Evolutionary conservation across 2,797 vertebrate species (phyloP), one percentile per base, ranked within the genome.

Genomic region (Sebastes steindachneri): DNA sequence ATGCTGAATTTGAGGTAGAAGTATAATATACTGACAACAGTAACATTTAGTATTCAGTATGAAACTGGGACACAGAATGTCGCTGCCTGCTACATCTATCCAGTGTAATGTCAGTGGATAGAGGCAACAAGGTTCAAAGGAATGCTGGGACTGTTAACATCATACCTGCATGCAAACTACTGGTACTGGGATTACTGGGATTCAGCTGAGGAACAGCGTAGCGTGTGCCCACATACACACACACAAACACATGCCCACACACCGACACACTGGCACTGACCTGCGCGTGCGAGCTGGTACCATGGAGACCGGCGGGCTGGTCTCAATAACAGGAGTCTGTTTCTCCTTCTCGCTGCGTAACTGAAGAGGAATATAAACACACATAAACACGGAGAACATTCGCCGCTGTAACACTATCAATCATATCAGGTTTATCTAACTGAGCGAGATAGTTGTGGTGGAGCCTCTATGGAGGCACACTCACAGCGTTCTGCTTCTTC

Each of bases 401-500:
- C 21, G 10, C 74, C 1, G 67, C 84, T 60, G 73, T 81, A 72
- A 80, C 63, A 53, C 82, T 45, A 92, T 93, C 83, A 88, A 83
- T 93, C 90, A 92, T 35, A 87, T 86, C 87, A 76, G 80, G 86
- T 91, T 90, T 87, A 90, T 91, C 89, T 74, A 77, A 89, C 48
- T 3, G 69, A 73, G 68, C 7, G 82, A 70, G 78, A 86, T 72
- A 81, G 85, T 78, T 35, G 55, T 45, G 41, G 41, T 2, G 21
- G 55, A 26, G 87, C 74, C 48, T 45, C 64, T 65, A 70, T 53
- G 12, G 45, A 78, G 67, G 69, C 64, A 26, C 41, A 91, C 95
- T 93, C 87, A 96, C 96, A 23, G 93, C 94, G 0, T 96, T 96
- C 87, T 97, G 97, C 86, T 97, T 97, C 88, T 96, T 96, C 94